phyloP scores from a whole-genome alignment of 2,797 vertebrate species.

The Characodon lateralis region DNA sequence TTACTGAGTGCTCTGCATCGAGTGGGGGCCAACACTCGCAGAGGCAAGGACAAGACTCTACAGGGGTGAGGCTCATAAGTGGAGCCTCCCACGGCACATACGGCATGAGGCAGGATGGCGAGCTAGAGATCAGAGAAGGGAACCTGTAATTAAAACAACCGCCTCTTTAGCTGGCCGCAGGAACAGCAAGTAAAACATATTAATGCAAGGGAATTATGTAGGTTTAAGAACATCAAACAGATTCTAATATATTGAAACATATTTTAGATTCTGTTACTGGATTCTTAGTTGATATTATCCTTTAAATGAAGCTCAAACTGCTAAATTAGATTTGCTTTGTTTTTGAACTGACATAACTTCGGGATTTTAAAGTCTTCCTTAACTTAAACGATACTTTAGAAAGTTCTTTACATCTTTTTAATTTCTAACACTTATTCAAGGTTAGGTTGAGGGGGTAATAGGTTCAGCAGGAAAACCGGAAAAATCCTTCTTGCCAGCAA shows the following conservation, averaged over 20 bases:
- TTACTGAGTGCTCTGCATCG: slow-evolving; percentile 46
- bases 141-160: slow-evolving; percentile 17
- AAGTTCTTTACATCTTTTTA: background rate
- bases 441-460: background rate
- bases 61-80: slow-evolving; percentile 30
- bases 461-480: background rate
- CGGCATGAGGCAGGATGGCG: slow-evolving; percentile 7
- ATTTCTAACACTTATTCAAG: background rate
- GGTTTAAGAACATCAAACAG: background rate
- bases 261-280: background rate
- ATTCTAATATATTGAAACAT: background rate
- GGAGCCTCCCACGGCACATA: slow-evolving; percentile 12
- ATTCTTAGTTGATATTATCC: background rate
- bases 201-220: background rate
- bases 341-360: too few species aligned
- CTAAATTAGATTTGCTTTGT: too few species aligned
- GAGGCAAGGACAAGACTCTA: slow-evolving; percentile 28
- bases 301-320: background rate
- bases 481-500: background rate
- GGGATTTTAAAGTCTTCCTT: too few species aligned
- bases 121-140: slow-evolving; percentile 33
- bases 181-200: background rate
- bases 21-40: slow-evolving; percentile 25
- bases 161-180: slow-evolving; percentile 13
- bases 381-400: background rate